Conservation (phyloP, 2,113 vertebrate species). For the Eira barbara region DNA sequence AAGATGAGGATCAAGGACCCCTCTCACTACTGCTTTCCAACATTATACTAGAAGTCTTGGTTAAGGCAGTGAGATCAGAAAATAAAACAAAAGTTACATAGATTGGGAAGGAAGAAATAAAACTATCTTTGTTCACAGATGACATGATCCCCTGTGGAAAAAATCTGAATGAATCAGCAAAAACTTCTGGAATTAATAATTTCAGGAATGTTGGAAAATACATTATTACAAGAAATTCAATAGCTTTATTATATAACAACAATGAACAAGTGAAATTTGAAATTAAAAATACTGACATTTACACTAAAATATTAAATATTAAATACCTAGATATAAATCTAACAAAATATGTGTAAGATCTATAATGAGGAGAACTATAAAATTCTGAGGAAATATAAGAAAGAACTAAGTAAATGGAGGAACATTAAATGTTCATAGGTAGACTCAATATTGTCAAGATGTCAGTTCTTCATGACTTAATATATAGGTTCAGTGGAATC, state of each 20-base stretch:
- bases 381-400: neutral
- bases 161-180: neutral
- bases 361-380: neutral
- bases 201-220: neutral
- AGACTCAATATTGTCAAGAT: neutral
- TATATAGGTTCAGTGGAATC: neutral
- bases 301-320: too few relatives aligned
- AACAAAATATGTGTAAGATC: neutral
- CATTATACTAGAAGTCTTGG: neutral
- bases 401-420: neutral
- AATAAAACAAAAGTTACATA: neutral
- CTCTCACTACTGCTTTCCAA: neutral
- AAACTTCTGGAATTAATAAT: neutral
- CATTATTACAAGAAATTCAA: neutral
- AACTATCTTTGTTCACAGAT: neutral
- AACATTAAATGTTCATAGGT: neutral
- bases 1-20: neutral
- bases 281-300: too few relatives aligned
- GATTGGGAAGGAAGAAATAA: neutral
- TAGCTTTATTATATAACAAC: too few relatives aligned
- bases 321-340: neutral
- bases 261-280: too few relatives aligned
- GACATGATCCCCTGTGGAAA: neutral
- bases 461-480: neutral
- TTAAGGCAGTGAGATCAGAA: neutral